Base-by-base conservation (phyloP, 2,797 vertebrate species). In the Amphiprion clarkii region DNA sequence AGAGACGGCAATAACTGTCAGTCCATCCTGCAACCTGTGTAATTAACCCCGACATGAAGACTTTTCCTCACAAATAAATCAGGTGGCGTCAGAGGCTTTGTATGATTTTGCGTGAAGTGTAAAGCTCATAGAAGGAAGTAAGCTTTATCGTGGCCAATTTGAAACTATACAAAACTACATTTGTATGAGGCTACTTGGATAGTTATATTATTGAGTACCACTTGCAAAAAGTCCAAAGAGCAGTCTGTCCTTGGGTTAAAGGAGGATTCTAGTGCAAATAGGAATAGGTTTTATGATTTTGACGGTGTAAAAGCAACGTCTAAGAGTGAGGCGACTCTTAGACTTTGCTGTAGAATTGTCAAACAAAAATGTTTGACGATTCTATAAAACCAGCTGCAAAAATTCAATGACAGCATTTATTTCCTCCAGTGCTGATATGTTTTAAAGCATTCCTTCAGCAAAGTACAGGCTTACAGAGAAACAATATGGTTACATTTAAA, bases 11-110 rank as follows among this genome's bases (percentile, higher is more conserved):
- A 19, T 6, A 49, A 57, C 39, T 64, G 58, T 69, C 59, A 42
- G 71, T 73, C 51, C 44, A n/a, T 74, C 49, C 16, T 68, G 58
- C 33, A 54, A 44, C 52, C 59, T 53, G 65, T 2, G 12, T 56
- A 33, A 67, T 69, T 64, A 83, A 85, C 62, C 67, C 53, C n/a
- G n/a, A 72, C 42, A 40, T 63, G 10, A 10, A 23, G 67, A n/a
- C 65, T 40, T 21, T 23, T 60, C 29, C 48, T 58, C n/a, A 19
- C 21, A 57, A 51, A 27, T 27, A 27, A 55, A 54, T 40, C 12
- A 19, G 21, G 31, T 58, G 1, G 31, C 16, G 69, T 31, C 13
- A 62, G 46, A 9, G 6, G 66, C 56, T 23, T 25, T 57, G 14
- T 33, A 8, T 17, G 21, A n/a, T 23, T 73, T 31, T 49, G 33